Conservation (phyloP, 2,888 invertebrate species). For the Dryobota labecula region DNA sequence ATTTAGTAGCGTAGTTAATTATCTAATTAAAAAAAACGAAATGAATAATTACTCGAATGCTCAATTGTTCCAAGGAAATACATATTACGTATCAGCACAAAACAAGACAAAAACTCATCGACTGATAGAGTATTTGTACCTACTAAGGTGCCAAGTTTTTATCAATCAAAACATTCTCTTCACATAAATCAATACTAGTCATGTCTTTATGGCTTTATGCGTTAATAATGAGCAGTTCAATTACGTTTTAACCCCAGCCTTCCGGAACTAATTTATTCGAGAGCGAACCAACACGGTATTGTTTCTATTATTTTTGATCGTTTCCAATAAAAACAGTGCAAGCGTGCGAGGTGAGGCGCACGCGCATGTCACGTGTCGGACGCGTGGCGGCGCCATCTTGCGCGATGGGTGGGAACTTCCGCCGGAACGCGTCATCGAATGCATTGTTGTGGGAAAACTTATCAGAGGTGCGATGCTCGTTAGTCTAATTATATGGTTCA, state of each 20-base stretch:
- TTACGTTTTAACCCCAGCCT: slow-evolving; percentile 86
- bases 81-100: not conserved
- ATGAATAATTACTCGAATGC: not conserved
- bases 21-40: slow-evolving; percentile 37
- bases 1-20: slow-evolving; percentile 49
- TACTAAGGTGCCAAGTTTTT: not conserved
- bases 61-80: not conserved
- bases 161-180: not conserved
- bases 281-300: slow-evolving; percentile 83
- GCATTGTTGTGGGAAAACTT: slow-evolving; percentile 82
- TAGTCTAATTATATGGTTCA: slow-evolving; percentile 60
- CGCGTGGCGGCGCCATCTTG: slow-evolving; percentile 85
- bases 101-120: not conserved
- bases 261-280: slow-evolving; percentile 86
- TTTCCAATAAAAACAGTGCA: slow-evolving; percentile 87
- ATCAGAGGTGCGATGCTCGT: slow-evolving; percentile 73
- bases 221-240: slow-evolving; percentile 87
- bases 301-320: slow-evolving; percentile 86
- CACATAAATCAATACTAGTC: slow-evolving; percentile 34
- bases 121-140: not conserved
- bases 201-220: slow-evolving; percentile 69
- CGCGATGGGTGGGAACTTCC: slow-evolving; percentile 88
- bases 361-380: slow-evolving; percentile 77
- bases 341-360: slow-evolving; percentile 78
- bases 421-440: slow-evolving; percentile 77